phyloP scores from a whole-genome alignment of 2,797 vertebrate genomes.

The Pachyuromys duprasi region DNA sequence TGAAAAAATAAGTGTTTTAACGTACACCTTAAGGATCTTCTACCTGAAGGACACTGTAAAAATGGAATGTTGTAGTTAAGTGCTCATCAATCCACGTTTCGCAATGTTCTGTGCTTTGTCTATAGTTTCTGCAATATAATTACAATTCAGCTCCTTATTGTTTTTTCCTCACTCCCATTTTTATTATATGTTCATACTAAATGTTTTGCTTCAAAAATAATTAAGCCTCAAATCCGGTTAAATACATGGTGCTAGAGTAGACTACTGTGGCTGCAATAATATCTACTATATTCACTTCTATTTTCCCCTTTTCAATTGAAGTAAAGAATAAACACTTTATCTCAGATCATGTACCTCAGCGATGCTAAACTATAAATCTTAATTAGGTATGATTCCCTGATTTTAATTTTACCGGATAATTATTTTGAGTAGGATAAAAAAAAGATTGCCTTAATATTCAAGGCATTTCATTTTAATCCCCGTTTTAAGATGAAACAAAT shows the following conservation, averaged over 20 bases:
- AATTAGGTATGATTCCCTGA: conserved; percentile 78
- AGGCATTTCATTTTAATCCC: conserved; percentile 70
- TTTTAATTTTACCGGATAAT: conserved; percentile 77
- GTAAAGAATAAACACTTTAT: conserved; percentile 61
- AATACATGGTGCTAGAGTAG: not conserved
- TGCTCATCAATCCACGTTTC: not conserved
- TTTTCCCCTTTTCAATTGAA: conserved; percentile 60
- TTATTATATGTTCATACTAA: conserved; percentile 27
- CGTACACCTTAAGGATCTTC: conserved; percentile 29
- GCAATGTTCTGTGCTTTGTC: not conserved
- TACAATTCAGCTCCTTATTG: not conserved
- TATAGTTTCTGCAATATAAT: conserved; percentile 6
- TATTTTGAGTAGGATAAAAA: conserved; percentile 72
- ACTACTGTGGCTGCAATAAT: not conserved
- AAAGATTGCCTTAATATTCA: conserved; percentile 66
- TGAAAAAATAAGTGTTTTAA: conserved; percentile 48
- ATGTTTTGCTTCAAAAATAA: conserved; percentile 55
- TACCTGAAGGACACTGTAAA: conserved; percentile 17
- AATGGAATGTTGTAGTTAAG: not conserved
- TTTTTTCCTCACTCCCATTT: not conserved
- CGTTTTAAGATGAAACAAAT: conserved; percentile 71
- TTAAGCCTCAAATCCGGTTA: conserved; percentile 32
- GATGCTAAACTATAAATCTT: conserved; percentile 75
- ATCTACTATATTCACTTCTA: not conserved
- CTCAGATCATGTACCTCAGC: conserved; percentile 68